phyloP scores from a whole-genome alignment of 1,140 invertebrate genomes.

The Asbolus verrucosus region DNA sequence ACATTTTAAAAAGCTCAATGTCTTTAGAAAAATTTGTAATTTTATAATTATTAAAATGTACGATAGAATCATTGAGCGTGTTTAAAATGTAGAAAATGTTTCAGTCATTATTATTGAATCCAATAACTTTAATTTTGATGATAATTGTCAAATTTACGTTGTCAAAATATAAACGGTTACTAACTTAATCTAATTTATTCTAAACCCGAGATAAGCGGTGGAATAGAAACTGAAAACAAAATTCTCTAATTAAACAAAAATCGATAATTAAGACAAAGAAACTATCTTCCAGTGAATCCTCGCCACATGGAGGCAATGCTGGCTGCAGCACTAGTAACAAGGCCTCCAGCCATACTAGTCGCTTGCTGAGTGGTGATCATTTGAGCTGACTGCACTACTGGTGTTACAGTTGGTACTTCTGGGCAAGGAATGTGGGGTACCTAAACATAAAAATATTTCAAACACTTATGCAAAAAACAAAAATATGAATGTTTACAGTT shows the following conservation, averaged over 20 bases:
- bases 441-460: constrained; percentile 58
- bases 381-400: constrained; percentile 58
- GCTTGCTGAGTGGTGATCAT: constrained; percentile 69
- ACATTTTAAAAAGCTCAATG: constrained; percentile 24
- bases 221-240: constrained; percentile 5
- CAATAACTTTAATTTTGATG: too few species aligned
- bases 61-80: too few species aligned
- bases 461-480: background rate
- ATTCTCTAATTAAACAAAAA: constrained; percentile 2
- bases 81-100: constrained; percentile 11
- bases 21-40: too few species aligned
- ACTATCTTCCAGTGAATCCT: constrained; percentile 71
- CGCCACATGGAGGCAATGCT: constrained; percentile 78
- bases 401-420: constrained; percentile 64
- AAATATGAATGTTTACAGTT: constrained; percentile 68
- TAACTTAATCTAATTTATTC: constrained; percentile 28
- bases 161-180: background rate
- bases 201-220: constrained; percentile 6
- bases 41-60: too few species aligned
- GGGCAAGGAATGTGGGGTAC: constrained; percentile 70
- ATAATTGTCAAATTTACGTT: too few species aligned
- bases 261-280: constrained; percentile 16
- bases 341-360: constrained; percentile 72
- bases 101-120: constrained; percentile 12
- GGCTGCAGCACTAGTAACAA: constrained; percentile 77